These are phyloP conservation scores for Phalacrocorax carbo DNA, from an alignment of 2,113 vertebrate genomes.

Conservation along the genomic window DNA sequence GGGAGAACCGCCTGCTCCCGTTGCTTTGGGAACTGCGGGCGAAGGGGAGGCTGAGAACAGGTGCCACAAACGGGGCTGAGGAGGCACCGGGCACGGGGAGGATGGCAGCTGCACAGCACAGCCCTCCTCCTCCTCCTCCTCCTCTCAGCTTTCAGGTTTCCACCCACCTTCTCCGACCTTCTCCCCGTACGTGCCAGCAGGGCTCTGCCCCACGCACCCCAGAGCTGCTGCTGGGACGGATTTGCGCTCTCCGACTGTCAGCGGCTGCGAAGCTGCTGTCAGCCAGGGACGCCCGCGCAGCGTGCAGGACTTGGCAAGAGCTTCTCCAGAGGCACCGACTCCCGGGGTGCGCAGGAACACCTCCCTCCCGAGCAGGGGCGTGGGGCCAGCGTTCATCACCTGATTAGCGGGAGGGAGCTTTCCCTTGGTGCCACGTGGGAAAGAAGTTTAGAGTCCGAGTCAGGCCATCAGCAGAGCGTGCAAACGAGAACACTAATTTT, in stretches of 20 bases:
- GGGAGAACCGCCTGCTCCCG: not conserved
- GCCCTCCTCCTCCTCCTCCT: not conserved
- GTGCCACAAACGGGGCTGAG: fast-evolving
- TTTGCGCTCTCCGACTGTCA: not conserved
- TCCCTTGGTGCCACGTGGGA: not conserved
- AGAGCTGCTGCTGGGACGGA: not conserved
- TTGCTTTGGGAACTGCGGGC: constrained; percentile 5
- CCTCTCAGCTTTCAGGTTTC: not conserved
- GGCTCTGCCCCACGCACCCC: not conserved
- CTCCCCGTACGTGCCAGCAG: not conserved
- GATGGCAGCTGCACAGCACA: not conserved
- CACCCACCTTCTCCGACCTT: not conserved
- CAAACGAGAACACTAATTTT: not conserved
- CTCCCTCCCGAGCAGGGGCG: not conserved
- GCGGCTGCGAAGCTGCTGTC: not conserved
- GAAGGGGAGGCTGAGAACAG: not conserved
- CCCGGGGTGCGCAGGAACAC: not conserved
- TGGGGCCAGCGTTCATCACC: not conserved
- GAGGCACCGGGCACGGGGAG: not conserved
- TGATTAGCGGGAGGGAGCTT: not conserved
- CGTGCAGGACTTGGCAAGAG: fast-evolving
- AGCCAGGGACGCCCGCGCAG: fast-evolving
- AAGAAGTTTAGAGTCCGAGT: not conserved
- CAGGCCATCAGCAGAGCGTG: not conserved
- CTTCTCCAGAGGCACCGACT: not conserved